phyloP scores from a whole-genome alignment of 2,888 invertebrate species.

The Eilema griseolum region DNA sequence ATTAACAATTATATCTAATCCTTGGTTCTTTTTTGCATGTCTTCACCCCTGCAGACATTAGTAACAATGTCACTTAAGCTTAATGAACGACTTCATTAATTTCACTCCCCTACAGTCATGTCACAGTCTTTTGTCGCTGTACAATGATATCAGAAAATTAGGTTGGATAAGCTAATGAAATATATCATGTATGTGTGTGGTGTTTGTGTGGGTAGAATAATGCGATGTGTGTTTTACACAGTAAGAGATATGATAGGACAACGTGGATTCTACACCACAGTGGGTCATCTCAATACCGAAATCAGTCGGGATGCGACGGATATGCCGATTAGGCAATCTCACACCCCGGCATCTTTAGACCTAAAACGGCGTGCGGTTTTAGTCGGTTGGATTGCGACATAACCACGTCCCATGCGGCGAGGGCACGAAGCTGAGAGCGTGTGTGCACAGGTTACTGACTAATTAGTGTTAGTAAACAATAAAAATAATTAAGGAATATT shows the following conservation, averaged over 20 bases:
- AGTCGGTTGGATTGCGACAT: no score
- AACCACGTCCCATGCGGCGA: no score
- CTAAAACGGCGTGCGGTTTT: no score
- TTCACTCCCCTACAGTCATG: constrained; percentile 60
- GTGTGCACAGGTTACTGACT: not conserved
- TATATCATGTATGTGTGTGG: not conserved
- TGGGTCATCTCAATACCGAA: no score
- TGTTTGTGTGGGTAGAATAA: not conserved
- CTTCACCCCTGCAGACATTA: constrained; percentile 69
- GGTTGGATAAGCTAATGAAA: constrained; percentile 5
- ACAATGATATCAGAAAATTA: constrained; percentile 15
- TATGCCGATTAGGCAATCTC: no score
- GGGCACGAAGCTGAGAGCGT: no score
- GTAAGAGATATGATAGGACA: no score
- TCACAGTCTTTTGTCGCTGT: constrained; percentile 40
- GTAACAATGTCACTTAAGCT: constrained; percentile 78
- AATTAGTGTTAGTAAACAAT: not conserved
- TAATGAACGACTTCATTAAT: constrained; percentile 84
- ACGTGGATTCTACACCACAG: no score
- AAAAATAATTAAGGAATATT: not conserved
- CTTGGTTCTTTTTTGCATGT: constrained; percentile 51
- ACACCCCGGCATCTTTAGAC: no score
- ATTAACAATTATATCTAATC: constrained; percentile 40
- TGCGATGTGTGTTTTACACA: no score
- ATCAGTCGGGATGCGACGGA: no score